Evolutionary conservation across 2,113 vertebrate species (phyloP).

Genomic region (Sialia sialis): DNA sequence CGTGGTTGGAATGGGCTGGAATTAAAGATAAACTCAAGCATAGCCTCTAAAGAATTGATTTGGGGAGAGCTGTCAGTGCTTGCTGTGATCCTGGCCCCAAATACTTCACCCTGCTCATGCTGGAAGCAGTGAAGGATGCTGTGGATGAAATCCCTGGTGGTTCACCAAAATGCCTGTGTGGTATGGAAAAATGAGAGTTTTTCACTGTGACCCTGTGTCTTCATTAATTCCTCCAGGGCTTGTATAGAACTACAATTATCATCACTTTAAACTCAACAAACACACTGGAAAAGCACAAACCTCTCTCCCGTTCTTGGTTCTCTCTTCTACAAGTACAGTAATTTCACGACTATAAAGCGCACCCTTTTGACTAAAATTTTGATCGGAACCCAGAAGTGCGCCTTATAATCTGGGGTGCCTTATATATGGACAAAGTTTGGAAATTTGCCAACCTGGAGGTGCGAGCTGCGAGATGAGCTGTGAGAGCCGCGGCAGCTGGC

Average conservation of each 20-base stretch:
- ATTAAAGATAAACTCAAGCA: not conserved
- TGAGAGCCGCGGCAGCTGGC: no score
- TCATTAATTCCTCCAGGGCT: not conserved
- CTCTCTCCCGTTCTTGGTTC: not conserved
- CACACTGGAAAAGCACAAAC: not conserved
- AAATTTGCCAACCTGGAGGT: no score
- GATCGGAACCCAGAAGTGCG: no score
- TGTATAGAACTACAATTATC: not conserved
- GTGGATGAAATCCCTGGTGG: not conserved
- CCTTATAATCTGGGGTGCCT: no score
- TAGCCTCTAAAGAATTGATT: not conserved
- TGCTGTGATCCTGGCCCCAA: not conserved
- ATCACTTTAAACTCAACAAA: not conserved
- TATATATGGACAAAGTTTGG: no score
- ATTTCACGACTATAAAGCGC: no score
- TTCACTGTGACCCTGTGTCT: not conserved
- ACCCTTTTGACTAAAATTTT: no score
- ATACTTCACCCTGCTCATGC: not conserved
- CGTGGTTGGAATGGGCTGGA: not conserved
- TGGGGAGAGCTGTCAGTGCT: not conserved
- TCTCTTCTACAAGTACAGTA: not conserved
- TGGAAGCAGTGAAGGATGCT: not conserved
- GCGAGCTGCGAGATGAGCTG: no score
- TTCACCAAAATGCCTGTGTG: not conserved
- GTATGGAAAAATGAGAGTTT: not conserved